These are phyloP conservation scores for Tribolium castaneum DNA, from an alignment of 1,140 invertebrate species.

Conservation along the genomic window DNA sequence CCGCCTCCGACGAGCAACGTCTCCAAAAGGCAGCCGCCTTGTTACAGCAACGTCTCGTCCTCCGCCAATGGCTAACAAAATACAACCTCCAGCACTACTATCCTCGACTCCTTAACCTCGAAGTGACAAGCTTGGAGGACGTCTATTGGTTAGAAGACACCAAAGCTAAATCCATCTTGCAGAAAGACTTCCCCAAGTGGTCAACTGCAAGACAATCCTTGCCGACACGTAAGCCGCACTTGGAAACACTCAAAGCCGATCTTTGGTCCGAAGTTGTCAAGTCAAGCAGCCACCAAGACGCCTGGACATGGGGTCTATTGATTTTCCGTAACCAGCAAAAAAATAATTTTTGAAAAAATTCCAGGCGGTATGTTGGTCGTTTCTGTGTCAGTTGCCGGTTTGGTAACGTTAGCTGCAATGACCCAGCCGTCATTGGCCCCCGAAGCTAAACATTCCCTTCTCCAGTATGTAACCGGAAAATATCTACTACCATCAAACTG, in stretches of 20 bases:
- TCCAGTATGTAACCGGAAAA: constrained; percentile 92
- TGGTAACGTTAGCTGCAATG: constrained; percentile 87
- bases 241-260: constrained; percentile 81
- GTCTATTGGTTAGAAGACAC: constrained; percentile 90
- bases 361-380: constrained; percentile 87
- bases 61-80: constrained; percentile 83
- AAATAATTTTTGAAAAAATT: constrained; percentile 45
- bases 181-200: constrained; percentile 83
- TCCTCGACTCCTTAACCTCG: constrained; percentile 80
- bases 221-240: constrained; percentile 81
- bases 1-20: constrained; percentile 82
- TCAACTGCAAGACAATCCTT: constrained; percentile 79
- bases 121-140: constrained; percentile 85
- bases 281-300: constrained; percentile 86
- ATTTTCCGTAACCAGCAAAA: not conserved
- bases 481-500: constrained; percentile 90
- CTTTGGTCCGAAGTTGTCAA: constrained; percentile 91
- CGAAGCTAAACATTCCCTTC: constrained; percentile 86
- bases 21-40: constrained; percentile 80
- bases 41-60: constrained; percentile 81
- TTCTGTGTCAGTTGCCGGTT: constrained; percentile 84
- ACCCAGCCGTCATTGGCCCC: constrained; percentile 86
- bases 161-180: constrained; percentile 75
- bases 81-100: constrained; percentile 81
- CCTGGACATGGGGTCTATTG: constrained; percentile 84